Evolutionary conservation across 2,888 invertebrate genomes (phyloP), one percentile per base, ranked within the genome.

Genomic region (Spilosoma lubricipeda): DNA sequence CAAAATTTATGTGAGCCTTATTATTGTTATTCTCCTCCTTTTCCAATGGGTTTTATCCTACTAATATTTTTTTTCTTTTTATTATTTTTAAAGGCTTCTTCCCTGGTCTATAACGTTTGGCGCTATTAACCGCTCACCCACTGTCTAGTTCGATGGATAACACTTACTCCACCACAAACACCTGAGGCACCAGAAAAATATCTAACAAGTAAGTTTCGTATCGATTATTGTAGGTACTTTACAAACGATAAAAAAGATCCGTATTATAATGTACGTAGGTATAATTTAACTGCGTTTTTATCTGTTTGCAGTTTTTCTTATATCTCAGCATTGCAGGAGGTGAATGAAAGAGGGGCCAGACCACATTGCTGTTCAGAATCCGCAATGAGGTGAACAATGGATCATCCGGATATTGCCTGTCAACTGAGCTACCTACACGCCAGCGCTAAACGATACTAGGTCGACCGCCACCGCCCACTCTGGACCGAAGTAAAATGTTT

Each of bases 331-430:
- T 82, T 85, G 87, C 83, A 83, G 84, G 85, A 81, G 84, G 83
- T 86, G 87, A 88, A 89, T 88, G 87, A 90, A 88, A 87, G 88
- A 86, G 88, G 85, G 87, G 87, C 84, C 84, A 84, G 83, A 86
- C 89, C 88, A 86, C 85, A 88, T 87, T 86, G 88, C 83, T 87
- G 92, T 85, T 87, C 88, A 86, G 94, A 94, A 94, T 94, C 91
- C 91, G 87, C 93, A 94, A 95, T 95, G 94, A 94, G 93, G 88
- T 89, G 93, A 92, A 94, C 94, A 94, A 94, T 94, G 93, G 93
- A 93, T 95, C 93, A 93, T 91, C 91, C 94, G 94, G 94, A 94
- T 94, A 94, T 94, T 94, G 94, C 93, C 92, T 94, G 94, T 94
- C 94, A 93, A 92, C 91, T 83, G 88, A 86, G 88, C 87, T 89